Percentiles rank a stretch among this genome's conserved stretches.
phyloP scores from a whole-genome alignment of 1,140 invertebrate genomes.

The Cephus cinctus region DNA sequence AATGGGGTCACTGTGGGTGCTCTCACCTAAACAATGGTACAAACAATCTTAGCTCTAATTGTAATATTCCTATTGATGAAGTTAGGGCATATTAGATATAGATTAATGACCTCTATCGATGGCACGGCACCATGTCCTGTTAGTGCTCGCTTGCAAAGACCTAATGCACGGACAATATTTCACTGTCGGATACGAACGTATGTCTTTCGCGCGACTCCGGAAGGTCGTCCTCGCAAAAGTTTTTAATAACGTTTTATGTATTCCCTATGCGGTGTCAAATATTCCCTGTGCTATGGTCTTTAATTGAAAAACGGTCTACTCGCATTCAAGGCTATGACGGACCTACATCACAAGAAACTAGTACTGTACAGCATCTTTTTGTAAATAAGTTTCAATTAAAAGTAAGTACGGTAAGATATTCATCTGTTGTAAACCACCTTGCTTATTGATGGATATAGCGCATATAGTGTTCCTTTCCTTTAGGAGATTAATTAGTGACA shows the following conservation, averaged over 20 bases:
- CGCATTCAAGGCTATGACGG: conserved; percentile 35
- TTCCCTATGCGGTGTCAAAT: neutral
- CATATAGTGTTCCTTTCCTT: conserved; percentile 40
- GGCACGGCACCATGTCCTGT: conserved; percentile 19
- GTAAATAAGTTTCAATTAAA: conserved; percentile 41
- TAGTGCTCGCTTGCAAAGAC: conserved; percentile 30
- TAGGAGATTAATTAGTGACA: conserved; percentile 27
- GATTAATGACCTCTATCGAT: conserved; percentile 27
- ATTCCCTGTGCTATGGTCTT: conserved; percentile 31
- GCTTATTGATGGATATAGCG: conserved; percentile 42
- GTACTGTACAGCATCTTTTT: conserved; percentile 34
- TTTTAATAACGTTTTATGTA: neutral
- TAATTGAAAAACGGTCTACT: conserved; percentile 34
- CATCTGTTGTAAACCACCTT: conserved; percentile 33
- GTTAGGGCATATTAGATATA: conserved; percentile 37
- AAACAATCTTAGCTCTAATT: conserved; percentile 48
- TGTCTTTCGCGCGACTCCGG: neutral
- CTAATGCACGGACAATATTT: conserved; percentile 25
- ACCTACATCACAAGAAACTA: conserved; percentile 29
- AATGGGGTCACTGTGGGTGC: conserved; percentile 36
- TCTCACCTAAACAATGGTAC: conserved; percentile 49
- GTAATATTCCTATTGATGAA: conserved; percentile 45
- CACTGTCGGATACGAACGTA: conserved; percentile 7
- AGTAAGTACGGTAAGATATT: conserved; percentile 27
- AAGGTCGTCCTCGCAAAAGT: neutral